Evolutionary conservation across 1,140 invertebrate genomes (phyloP).

Genomic region (Pogonomyrmex barbatus): DNA sequence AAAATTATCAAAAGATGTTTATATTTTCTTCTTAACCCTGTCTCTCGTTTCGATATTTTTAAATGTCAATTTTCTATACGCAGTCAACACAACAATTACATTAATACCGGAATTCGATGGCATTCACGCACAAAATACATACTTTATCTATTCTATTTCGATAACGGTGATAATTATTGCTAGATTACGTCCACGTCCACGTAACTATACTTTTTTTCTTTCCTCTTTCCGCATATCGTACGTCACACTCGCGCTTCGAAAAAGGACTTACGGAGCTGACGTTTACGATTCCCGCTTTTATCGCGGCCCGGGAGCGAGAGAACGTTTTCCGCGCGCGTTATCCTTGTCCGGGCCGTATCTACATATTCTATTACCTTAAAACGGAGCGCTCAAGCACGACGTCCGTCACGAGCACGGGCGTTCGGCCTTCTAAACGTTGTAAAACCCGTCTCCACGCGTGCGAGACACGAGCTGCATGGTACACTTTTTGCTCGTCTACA

Average conservation of each 20-base stretch:
- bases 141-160: background rate
- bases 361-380: conserved; percentile 57
- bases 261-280: background rate
- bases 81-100: background rate
- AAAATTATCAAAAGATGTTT: background rate
- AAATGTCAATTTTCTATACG: background rate
- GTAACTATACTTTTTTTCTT: background rate
- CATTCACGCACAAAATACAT: background rate
- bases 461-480: background rate
- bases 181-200: background rate
- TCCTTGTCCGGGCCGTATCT: background rate
- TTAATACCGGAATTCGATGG: too few relatives aligned
- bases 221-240: background rate
- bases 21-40: background rate
- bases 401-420: conserved; percentile 5
- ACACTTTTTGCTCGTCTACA: conserved; percentile 10
- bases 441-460: background rate
- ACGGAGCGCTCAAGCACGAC: background rate
- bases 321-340: conserved; percentile 15
- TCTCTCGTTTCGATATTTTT: background rate
- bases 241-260: conserved; percentile 23
- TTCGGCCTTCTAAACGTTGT: conserved; percentile 3
- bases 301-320: background rate
- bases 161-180: background rate
- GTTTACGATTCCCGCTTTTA: conserved; percentile 42